Conservation (phyloP, 2,797 vertebrate genomes). For the Tapera naevia region DNA sequence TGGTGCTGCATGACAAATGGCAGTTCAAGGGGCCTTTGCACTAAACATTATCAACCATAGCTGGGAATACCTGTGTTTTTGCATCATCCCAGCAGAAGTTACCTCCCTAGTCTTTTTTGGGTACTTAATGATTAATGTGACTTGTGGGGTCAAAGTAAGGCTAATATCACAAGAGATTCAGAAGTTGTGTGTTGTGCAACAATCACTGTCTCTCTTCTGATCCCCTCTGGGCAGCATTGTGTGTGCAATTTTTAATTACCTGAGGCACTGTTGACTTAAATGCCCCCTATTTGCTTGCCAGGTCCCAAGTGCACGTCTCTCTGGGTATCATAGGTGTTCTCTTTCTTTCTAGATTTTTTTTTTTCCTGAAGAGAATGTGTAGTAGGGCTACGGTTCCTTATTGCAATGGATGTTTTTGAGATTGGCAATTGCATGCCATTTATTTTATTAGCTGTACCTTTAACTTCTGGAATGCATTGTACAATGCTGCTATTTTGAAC, state of each 20-base stretch:
- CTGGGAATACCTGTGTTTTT: background rate
- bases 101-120: background rate
- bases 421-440: background rate
- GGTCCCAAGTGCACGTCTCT: background rate
- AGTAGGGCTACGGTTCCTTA: background rate
- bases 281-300: background rate
- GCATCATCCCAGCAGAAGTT: background rate
- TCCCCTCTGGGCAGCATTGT: background rate
- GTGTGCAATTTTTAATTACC: background rate
- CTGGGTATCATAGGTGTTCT: background rate
- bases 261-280: background rate
- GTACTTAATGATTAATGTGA: background rate
- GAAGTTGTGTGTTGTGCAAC: background rate
- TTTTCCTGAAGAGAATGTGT: background rate
- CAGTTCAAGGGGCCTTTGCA: background rate
- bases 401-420: background rate
- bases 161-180: background rate
- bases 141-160: background rate
- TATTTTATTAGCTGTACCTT: conserved; percentile 3
- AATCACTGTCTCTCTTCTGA: background rate
- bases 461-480: conserved; percentile 2
- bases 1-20: background rate
- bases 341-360: background rate
- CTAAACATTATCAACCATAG: background rate
- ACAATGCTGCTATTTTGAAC: background rate